Conservation (phyloP, 2,113 vertebrate species). For the Muscicapa adusta region DNA sequence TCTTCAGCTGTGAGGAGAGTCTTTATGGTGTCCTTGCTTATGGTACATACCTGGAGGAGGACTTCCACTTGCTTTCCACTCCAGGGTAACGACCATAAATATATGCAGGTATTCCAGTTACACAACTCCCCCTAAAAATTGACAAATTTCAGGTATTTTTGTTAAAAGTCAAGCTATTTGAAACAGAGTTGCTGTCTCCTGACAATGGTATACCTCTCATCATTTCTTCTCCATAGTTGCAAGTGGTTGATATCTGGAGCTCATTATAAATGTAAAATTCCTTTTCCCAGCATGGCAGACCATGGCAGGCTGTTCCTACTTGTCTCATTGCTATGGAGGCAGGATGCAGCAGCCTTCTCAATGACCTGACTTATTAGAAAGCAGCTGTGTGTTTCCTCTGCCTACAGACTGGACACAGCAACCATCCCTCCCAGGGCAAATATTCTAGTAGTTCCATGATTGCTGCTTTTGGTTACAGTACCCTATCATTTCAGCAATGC, state of each 20-base stretch:
- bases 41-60: not conserved
- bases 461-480: not conserved
- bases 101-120: not conserved
- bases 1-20: not conserved
- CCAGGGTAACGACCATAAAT: not conserved
- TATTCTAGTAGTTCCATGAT: accelerated
- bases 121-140: not conserved
- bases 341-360: not conserved
- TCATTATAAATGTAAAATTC: not conserved
- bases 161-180: not conserved
- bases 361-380: not conserved
- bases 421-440: not conserved
- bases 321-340: not conserved
- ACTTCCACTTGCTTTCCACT: not conserved
- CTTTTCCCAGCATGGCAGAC: not conserved
- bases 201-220: not conserved
- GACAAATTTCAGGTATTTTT: not conserved
- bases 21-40: not conserved
- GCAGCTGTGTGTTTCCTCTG: not conserved
- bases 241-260: not conserved
- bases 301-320: not conserved
- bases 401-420: not conserved
- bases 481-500: not conserved
- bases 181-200: not conserved
- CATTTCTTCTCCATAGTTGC: not conserved